These are phyloP conservation scores for Lampris incognitus DNA, from an alignment of 2,113 vertebrate genomes.

Conservation along the genomic window DNA sequence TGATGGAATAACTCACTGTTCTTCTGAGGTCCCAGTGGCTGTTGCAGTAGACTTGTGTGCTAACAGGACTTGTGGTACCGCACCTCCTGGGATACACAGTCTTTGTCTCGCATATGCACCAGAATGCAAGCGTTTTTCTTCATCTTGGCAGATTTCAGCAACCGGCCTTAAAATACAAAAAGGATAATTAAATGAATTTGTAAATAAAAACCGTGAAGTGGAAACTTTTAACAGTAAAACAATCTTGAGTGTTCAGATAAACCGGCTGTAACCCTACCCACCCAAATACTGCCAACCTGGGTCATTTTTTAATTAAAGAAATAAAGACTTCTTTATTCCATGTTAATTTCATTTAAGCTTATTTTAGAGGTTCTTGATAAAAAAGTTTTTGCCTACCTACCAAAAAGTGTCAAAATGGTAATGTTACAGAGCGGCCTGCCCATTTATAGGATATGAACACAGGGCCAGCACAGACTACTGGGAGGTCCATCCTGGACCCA, in stretches of 20 bases:
- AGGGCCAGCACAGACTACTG: not conserved
- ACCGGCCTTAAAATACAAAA: conserved; percentile 10
- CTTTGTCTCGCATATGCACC: conserved; percentile 26
- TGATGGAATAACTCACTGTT: not conserved
- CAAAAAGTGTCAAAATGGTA: too few species aligned
- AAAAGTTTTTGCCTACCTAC: too few species aligned
- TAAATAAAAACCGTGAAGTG: too few species aligned
- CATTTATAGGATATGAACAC: conserved; percentile 12
- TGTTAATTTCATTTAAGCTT: too few species aligned
- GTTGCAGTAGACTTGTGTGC: conserved; percentile 11
- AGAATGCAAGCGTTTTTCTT: conserved; percentile 22
- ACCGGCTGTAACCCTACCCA: too few species aligned
- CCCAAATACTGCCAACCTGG: too few species aligned
- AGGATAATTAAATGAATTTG: not conserved
- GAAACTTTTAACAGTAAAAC: too few species aligned
- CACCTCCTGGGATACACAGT: conserved; percentile 35
- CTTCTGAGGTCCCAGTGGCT: not conserved
- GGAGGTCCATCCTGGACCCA: conserved; percentile 9
- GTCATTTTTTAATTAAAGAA: too few species aligned
- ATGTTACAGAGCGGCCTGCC: not conserved
- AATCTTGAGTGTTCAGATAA: too few species aligned
- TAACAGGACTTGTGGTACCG: conserved; percentile 35
- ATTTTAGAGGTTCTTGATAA: too few species aligned
- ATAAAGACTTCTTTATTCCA: too few species aligned
- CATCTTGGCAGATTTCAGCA: conserved; percentile 22